Evolutionary conservation across 92 coral and sea anemone species (phyloP), one percentile per base, ranked within the genome.

Genomic region (Phenganax stokvisi): DNA sequence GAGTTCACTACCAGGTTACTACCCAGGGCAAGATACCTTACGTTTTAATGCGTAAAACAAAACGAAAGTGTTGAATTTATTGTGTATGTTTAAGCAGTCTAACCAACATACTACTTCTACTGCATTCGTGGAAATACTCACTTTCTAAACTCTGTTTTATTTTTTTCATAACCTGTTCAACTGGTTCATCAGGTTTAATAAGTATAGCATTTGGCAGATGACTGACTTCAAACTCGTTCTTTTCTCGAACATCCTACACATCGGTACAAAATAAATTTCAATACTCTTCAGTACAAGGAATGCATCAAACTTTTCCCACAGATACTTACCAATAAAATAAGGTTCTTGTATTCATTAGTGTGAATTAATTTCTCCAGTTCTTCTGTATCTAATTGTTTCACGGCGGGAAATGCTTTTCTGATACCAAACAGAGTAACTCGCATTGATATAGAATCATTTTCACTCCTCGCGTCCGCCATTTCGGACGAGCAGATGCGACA

Each of bases 211-310:
- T 85, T 11, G 80, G 84, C 51, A 94, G 67, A 78, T 89, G 97
- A 77, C 98, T 91, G 27, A 94, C 98, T 64, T 75, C 70, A 62
- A 75, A 89, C 56, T 94, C 98, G 17, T 79, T 80, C 29, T 63
- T 71, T 44, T 85, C 87, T 12, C 98, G 90, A 51, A 91, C 96
- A 84, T 94, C 98, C 98, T 94, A 65, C 17, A 76, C 29, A 47
- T 15, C 31, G 57, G 30, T 71, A 56, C 12, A 63, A 76, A 70
- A 54, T 2, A 25, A 6, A 3, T 60, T 6, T 9, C 12, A 80
- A 20, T 13, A 66, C 47, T 2, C 47, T 37, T 37, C 47, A 37
- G 0, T 37, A 37, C 47, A 37, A 1, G 44, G 30, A 8, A 11
- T 71, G 76, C 12, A 63, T 62, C 12, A 70, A 54, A 0, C 16